Evolutionary conservation across 2,888 invertebrate genomes (phyloP).

Genomic region (Macrophya annulata): DNA sequence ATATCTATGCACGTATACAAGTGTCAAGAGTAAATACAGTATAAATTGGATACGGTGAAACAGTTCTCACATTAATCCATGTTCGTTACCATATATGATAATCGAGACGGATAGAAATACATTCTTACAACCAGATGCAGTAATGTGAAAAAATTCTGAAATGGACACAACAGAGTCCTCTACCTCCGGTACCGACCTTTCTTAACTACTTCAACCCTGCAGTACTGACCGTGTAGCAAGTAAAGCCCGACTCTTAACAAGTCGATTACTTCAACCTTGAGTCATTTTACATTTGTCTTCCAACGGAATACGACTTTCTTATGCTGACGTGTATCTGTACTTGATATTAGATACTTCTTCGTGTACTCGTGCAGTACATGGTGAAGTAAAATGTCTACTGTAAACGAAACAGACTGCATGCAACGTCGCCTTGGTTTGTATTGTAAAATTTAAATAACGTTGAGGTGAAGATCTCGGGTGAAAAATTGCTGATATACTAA

Average conservation of each 20-base stretch:
- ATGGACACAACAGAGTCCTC: neutral
- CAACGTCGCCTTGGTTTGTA: neutral
- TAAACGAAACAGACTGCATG: conserved; percentile 33
- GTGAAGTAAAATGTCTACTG: conserved; percentile 4
- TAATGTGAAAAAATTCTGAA: neutral
- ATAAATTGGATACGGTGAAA: neutral
- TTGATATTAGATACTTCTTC: neutral
- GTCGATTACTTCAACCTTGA: neutral
- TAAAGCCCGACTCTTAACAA: neutral
- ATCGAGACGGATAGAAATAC: neutral
- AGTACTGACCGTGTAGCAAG: neutral
- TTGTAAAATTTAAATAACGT: conserved; percentile 40
- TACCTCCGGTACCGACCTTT: conserved; percentile 6
- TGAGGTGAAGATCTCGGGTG: neutral
- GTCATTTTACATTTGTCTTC: neutral
- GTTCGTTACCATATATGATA: neutral
- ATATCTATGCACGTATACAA: neutral
- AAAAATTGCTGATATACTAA: neutral
- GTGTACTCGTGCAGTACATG: conserved; percentile 27
- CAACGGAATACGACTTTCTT: neutral
- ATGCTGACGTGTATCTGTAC: neutral
- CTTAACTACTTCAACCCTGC: neutral
- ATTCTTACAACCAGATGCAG: neutral
- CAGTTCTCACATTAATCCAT: neutral
- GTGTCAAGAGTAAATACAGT: neutral